phyloP scores from a whole-genome alignment of 2,113 vertebrate species.

The human (Homo sapiens) region GRCh38 chr5:141441501-141442000 shows the following conservation, averaged over 20 bases:
- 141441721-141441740: not conserved
- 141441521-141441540: slow-evolving; percentile 83
- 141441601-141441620: slow-evolving; percentile 66
- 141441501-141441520: slow-evolving; percentile 76
- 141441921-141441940: slow-evolving; percentile 50
- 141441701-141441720: not conserved
- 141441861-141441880: not conserved
- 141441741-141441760: slow-evolving; percentile 29
- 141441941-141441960: slow-evolving; percentile 27
- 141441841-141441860: slow-evolving; percentile 27
- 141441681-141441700: slow-evolving; percentile 59
- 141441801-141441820: slow-evolving; percentile 79
- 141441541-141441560: slow-evolving; percentile 49
- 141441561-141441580: slow-evolving; percentile 54
- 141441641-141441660: slow-evolving; percentile 81
- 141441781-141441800: slow-evolving; percentile 83
- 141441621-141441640: slow-evolving; percentile 76
- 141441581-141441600: slow-evolving; percentile 34
- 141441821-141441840: not conserved
- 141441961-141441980: slow-evolving; percentile 38
- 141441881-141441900: slow-evolving; percentile 63
- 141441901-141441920: slow-evolving; percentile 49
- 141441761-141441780: slow-evolving; percentile 54
- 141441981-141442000: slow-evolving; percentile 50
- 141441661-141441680: slow-evolving; percentile 58